Conservation (phyloP, 2,113 vertebrate species). For the Erpornis zantholeuca region DNA sequence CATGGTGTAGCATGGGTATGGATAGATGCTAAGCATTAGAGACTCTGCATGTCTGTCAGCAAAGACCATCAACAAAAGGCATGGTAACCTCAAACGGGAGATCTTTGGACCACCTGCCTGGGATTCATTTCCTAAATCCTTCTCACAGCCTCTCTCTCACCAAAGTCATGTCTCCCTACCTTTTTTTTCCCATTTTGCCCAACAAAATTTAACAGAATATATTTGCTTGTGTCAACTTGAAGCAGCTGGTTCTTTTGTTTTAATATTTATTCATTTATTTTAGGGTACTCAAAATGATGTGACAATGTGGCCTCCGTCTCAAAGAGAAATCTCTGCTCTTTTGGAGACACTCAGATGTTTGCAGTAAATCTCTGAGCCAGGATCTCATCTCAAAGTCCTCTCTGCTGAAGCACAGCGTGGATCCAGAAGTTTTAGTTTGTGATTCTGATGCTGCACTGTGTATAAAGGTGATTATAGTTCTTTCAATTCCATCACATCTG, state of each 20-base stretch:
- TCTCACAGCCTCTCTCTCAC: neutral
- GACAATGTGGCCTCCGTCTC: neutral
- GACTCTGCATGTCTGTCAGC: neutral
- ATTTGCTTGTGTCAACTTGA: neutral
- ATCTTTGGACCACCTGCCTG: neutral
- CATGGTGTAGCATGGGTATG: neutral
- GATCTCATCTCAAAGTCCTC: neutral
- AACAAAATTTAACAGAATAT: neutral
- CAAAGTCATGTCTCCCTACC: neutral
- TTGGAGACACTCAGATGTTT: neutral
- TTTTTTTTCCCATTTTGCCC: neutral
- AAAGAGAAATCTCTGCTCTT: neutral
- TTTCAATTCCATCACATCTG: neutral
- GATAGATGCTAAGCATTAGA: neutral
- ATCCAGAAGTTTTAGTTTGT: neutral
- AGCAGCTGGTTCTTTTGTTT: neutral
- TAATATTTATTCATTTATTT: neutral
- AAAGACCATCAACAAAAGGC: neutral
- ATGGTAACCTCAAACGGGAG: neutral
- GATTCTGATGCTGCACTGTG: neutral
- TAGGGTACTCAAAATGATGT: neutral
- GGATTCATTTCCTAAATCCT: neutral
- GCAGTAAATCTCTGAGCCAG: neutral
- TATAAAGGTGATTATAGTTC: neutral
- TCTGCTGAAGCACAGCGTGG: neutral